Conservation (phyloP, 1,140 invertebrate species). For the Limonius californicus region DNA sequence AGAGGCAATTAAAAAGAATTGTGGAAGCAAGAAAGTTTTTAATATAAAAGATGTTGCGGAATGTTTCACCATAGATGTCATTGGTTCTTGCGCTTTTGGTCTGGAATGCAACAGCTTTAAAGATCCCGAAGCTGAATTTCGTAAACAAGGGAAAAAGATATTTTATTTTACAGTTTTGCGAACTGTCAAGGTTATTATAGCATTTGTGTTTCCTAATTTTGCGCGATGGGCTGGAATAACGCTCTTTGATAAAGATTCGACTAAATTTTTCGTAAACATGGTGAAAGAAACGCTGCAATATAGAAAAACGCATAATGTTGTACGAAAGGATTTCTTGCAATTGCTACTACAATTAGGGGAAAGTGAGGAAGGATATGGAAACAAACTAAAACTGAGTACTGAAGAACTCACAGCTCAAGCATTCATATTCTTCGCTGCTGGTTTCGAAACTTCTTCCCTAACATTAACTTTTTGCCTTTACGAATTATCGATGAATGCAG, state of each 20-base stretch:
- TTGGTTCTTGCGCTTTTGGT: slow-evolving; percentile 45
- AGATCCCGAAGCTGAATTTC: slow-evolving; percentile 36
- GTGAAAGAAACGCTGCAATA: slow-evolving; percentile 35
- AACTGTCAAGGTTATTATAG: neutral
- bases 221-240: neutral
- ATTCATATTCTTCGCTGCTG: slow-evolving; percentile 67
- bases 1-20: too few species aligned
- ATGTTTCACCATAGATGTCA: slow-evolving; percentile 24
- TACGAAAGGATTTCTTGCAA: slow-evolving; percentile 43
- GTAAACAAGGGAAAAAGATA: slow-evolving; percentile 25
- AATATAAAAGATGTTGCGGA: slow-evolving; percentile 32
- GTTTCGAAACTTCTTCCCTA: slow-evolving; percentile 74
- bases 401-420: slow-evolving; percentile 52
- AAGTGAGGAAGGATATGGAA: slow-evolving; percentile 27
- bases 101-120: slow-evolving; percentile 42
- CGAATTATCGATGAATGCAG: slow-evolving; percentile 60
- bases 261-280: slow-evolving; percentile 38
- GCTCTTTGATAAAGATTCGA: slow-evolving; percentile 21
- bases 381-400: slow-evolving; percentile 26
- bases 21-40: too few species aligned
- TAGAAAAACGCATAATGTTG: slow-evolving; percentile 35
- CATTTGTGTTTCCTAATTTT: neutral
- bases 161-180: neutral
- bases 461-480: slow-evolving; percentile 63
- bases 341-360: slow-evolving; percentile 30